Evolutionary conservation across 1,140 invertebrate genomes (phyloP), one percentile per base, ranked within the genome.

Genomic region (Drosophila chauvacae): DNA sequence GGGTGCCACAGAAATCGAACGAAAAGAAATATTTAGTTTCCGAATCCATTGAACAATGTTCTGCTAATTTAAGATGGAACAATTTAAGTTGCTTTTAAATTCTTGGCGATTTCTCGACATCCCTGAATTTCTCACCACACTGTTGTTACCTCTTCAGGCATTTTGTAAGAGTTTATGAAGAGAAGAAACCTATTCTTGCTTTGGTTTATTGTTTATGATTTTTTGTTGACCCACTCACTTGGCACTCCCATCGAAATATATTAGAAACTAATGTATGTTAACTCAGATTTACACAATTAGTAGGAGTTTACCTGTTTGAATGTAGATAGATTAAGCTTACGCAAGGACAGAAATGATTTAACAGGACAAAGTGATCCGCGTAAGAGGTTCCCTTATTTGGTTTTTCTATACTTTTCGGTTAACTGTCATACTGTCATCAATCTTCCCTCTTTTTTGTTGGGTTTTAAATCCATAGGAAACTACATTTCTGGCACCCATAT

Each of bases 121-220:
- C 18, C 7, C n/a, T 33, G 7, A 35, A 53, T 18, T 11, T 18
- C n/a, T 35, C 6, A 33, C n/a, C 6, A 35, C 33, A 53, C 28
- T 35, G 1, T 53, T 51, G 13, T 35, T 35, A 53, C 18, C 65
- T 51, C 59, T 59, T 65, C 42, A 48, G n/a, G 16, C 28, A 60
- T 69, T 79, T 85, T 75, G 74, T 64, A 81, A 59, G 58, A 81
- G 53, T 66, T 75, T 86, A 83, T 63, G 0, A 13, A 53, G 37
- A 37, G 33, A 11, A 30, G n/a, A 13, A 33, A 11, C 4, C 4
- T 13, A 9, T 30, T 18, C n/a, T 16, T 23, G 23, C n/a, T 20
- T 60, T 33, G 56, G 61, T 59, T 63, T 55, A 11, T 56, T 55
- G 13, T 5, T 33, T 39, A 23, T 20, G n/a, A 11, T 14, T 41